These are phyloP conservation scores for Escarpia spicata DNA, from an alignment of 2,888 invertebrate genomes.

Conservation along the genomic window DNA sequence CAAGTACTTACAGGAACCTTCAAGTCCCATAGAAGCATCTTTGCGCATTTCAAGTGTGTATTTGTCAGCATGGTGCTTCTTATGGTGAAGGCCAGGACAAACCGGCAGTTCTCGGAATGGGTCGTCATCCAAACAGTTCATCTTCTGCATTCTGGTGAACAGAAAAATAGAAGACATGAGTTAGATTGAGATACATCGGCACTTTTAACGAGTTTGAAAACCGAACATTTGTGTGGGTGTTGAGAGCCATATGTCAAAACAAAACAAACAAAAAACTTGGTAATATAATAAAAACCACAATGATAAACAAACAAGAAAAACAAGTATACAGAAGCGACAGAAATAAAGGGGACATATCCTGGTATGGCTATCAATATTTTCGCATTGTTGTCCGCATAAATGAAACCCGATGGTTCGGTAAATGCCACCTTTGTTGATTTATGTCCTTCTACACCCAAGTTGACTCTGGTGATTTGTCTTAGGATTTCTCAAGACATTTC, in stretches of 20 bases:
- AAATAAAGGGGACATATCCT: background rate
- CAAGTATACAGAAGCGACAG: background rate
- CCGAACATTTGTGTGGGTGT: background rate
- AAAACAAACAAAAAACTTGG: background rate
- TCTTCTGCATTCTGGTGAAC: background rate
- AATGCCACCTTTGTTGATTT: background rate
- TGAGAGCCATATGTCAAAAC: background rate
- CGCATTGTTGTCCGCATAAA: background rate
- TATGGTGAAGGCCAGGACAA: background rate
- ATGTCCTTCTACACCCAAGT: background rate
- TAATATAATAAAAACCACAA: background rate
- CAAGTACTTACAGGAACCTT: conserved; percentile 3
- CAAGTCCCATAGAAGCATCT: background rate
- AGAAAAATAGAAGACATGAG: background rate
- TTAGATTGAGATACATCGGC: background rate
- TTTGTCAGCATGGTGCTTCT: background rate
- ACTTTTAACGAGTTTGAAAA: background rate
- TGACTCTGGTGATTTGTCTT: background rate
- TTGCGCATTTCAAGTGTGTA: background rate
- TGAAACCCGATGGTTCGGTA: background rate
- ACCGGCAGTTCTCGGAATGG: background rate
- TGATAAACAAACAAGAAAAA: background rate
- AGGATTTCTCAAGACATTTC: background rate
- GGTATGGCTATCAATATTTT: background rate
- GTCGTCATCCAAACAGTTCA: background rate